Base-by-base conservation (phyloP, 92 coral and sea anemone genomes). In the Ricordea florida region DNA sequence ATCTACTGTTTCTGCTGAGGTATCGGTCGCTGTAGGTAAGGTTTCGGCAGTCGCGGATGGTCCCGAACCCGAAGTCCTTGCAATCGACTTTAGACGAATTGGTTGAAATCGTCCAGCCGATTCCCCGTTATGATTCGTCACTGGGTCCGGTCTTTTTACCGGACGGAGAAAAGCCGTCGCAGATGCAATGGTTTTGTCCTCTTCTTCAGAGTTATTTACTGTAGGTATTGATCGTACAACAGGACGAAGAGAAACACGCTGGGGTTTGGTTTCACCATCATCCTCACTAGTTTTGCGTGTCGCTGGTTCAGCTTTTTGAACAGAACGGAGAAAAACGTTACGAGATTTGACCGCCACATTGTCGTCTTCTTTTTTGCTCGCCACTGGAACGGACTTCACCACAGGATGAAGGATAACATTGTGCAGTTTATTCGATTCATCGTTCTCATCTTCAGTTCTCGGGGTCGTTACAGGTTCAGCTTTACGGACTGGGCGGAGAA, bases 21-120 rank as follows among this genome's bases (percentile, higher is more conserved):
- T 17, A 29, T 44, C 43, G 45, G 13, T 20, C 2, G 29, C 18
- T 36, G 20, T 34, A 43, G 74, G 24, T 2, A 16, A 10, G 11
- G 21, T 24, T 48, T 67, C 36, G 35, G 33, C 22, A 11, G 32
- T 35, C 15, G 46, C 13, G 32, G 24, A 31, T 5, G 48, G 0
- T n/a, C n/a, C n/a, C 21, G 74, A 21, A 49, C 33, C 46, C 74
- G 36, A 33, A 20, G 74, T 22, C 34, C 34, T 32, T 20, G 13
- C 65, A 28, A 70, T 18, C n/a, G 77, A 65, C 42, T 43, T 70
- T 55, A 70, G 41, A 17, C 77, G 77, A 3, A 70, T 55, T 11
- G 49, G 62, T 43, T 70, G 53, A 70, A 70, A 55, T 17, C 16
- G 37, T 36, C 40, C 56, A 2, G 18, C 8, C n/a, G 6, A 16